A percentile compares a stretch with the other conserved stretches of the same genome.
phyloP scores from a whole-genome alignment of 2,113 vertebrate genomes.

The Ctenodactylus gundi region DNA sequence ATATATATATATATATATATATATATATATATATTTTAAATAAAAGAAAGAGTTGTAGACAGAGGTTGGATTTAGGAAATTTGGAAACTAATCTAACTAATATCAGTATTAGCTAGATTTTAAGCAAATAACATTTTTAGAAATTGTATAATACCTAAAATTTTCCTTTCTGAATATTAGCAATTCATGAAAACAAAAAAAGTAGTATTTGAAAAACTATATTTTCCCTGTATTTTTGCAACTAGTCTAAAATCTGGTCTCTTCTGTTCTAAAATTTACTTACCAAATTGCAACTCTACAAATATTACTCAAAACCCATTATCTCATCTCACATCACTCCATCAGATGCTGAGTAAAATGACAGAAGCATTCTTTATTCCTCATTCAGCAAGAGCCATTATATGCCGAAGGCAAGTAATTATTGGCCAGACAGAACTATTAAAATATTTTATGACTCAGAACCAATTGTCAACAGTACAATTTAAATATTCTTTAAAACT shows the following conservation, averaged over 20 bases:
- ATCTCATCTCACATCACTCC: not conserved
- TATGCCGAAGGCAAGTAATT: constrained; percentile 15
- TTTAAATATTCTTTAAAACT: constrained; percentile 52
- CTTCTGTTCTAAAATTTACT: not conserved
- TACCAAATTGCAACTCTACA: not conserved
- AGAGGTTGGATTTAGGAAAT: not conserved
- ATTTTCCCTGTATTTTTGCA: not conserved
- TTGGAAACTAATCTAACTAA: not conserved
- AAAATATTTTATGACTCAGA: constrained; percentile 59
- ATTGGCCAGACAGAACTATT: constrained; percentile 41
- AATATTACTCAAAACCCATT: not conserved
- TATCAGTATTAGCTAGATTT: not conserved
- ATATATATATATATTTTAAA: too few relatives aligned
- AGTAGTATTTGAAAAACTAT: not conserved
- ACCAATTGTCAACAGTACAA: constrained; percentile 40
- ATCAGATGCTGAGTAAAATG: constrained; percentile 18
- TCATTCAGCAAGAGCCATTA: constrained; percentile 33
- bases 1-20: too few relatives aligned
- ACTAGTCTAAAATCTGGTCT: not conserved
- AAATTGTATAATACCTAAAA: not conserved
- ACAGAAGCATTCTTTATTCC: not conserved
- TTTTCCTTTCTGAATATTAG: constrained; percentile 38
- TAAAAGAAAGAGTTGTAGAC: constrained; percentile 17
- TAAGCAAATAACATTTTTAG: constrained; percentile 31
- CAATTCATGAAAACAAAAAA: not conserved